Conservation (phyloP, 2,888 invertebrate species). For the Nemotelus pantherinus region DNA sequence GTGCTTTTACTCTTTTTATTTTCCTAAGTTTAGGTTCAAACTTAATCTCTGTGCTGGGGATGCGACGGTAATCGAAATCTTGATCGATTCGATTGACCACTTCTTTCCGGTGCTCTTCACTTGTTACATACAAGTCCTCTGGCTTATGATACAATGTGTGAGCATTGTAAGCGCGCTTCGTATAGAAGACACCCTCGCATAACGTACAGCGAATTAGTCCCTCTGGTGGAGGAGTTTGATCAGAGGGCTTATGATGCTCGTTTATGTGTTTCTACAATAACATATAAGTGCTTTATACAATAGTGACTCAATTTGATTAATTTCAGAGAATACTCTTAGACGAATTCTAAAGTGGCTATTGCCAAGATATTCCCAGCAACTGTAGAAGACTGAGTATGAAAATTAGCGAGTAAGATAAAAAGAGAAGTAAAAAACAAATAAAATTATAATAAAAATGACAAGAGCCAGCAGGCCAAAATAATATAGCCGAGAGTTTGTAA, state of each 20-base stretch:
- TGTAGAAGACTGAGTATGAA: too few species aligned
- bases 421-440: too few species aligned
- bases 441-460: too few species aligned
- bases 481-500: too few species aligned
- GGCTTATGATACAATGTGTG: constrained; percentile 72
- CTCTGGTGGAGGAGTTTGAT: constrained; percentile 65
- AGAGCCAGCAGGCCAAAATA: too few species aligned
- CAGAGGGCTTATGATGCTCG: constrained; percentile 68
- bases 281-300: not conserved
- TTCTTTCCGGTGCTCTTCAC: constrained; percentile 67
- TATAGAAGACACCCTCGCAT: constrained; percentile 74
- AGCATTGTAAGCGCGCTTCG: constrained; percentile 71
- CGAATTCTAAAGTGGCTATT: too few species aligned
- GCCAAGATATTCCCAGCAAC: too few species aligned
- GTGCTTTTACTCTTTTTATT: not conserved
- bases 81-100: constrained; percentile 67
- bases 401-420: too few species aligned
- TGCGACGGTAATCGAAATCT: constrained; percentile 67
- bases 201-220: constrained; percentile 70
- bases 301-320: not conserved
- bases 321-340: not conserved
- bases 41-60: constrained; percentile 50
- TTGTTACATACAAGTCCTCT: constrained; percentile 71
- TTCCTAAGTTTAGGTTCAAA: not conserved
- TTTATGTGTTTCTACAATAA: constrained; percentile 67